These are phyloP conservation scores for Protosalanx chinensis DNA, from an alignment of 2,797 vertebrate species.

Conservation along the genomic window DNA sequence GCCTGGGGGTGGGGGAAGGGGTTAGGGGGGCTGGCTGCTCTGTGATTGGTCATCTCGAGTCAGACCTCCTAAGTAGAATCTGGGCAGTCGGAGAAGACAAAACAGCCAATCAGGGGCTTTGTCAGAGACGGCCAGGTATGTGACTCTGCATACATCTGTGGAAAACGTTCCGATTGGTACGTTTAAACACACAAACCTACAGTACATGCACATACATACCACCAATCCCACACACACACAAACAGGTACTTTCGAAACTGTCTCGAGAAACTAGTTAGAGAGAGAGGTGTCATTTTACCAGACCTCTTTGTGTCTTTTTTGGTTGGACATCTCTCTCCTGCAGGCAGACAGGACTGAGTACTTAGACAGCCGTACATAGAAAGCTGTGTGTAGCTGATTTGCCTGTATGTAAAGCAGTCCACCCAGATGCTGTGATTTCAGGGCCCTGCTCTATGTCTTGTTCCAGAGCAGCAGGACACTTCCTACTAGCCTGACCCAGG, in stretches of 20 bases:
- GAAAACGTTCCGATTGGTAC: constrained; percentile 29
- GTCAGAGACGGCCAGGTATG: constrained; percentile 13
- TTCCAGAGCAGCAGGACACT: too few species aligned
- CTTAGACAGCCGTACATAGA: neutral
- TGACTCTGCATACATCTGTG: neutral
- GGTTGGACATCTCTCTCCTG: neutral
- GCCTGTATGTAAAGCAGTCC: neutral
- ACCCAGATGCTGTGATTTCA: too few species aligned
- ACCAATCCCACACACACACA: too few species aligned
- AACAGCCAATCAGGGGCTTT: constrained; percentile 39
- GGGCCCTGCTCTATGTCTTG: too few species aligned
- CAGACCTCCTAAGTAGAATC: constrained; percentile 3
- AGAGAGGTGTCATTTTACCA: neutral
- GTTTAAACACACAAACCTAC: neutral
- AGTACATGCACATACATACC: neutral
- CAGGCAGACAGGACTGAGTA: neutral
- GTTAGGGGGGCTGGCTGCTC: too few species aligned
- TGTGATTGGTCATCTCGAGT: neutral
- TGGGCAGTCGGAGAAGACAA: neutral
- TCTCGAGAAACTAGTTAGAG: too few species aligned
- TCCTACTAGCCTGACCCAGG: too few species aligned
- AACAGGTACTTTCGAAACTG: too few species aligned
- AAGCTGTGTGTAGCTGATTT: neutral
- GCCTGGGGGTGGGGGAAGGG: neutral
- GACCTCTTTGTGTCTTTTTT: neutral